Conservation (phyloP, 64 coral and sea anemone genomes). For the Orbicella faveolata region DNA sequence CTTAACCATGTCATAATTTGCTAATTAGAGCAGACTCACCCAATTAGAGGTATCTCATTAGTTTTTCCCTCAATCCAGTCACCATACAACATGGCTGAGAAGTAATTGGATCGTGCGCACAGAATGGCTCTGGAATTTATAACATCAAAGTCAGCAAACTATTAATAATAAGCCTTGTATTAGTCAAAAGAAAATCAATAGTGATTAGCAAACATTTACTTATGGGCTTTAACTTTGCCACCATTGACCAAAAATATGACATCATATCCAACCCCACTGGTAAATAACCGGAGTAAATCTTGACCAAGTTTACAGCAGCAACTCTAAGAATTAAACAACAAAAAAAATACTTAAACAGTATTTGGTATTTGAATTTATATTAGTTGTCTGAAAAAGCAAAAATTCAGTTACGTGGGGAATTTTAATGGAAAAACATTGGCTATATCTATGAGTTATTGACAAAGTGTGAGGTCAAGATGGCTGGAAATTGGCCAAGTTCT, state of each 20-base stretch:
- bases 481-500: no score
- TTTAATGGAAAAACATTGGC: no score
- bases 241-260: slow-evolving; percentile 60
- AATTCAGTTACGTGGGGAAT: no score
- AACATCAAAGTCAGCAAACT: not conserved
- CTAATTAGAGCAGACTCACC: slow-evolving; percentile 23
- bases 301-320: slow-evolving; percentile 69
- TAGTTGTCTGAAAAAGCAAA: no score
- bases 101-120: slow-evolving; percentile 81
- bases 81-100: slow-evolving; percentile 84
- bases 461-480: no score
- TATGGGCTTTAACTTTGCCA: slow-evolving; percentile 74
- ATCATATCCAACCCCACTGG: slow-evolving; percentile 57
- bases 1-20: not conserved
- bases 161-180: not conserved
- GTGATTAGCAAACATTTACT: slow-evolving; percentile 26
- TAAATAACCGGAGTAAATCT: slow-evolving; percentile 60
- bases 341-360: not conserved
- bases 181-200: not conserved
- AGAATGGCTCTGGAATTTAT: slow-evolving; percentile 63
- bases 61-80: slow-evolving; percentile 70
- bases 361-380: not conserved
- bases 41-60: slow-evolving; percentile 56
- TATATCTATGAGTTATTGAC: no score
- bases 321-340: not conserved